phyloP scores from a whole-genome alignment of 2,113 vertebrate genomes.

The Todiramphus saurophagus region DNA sequence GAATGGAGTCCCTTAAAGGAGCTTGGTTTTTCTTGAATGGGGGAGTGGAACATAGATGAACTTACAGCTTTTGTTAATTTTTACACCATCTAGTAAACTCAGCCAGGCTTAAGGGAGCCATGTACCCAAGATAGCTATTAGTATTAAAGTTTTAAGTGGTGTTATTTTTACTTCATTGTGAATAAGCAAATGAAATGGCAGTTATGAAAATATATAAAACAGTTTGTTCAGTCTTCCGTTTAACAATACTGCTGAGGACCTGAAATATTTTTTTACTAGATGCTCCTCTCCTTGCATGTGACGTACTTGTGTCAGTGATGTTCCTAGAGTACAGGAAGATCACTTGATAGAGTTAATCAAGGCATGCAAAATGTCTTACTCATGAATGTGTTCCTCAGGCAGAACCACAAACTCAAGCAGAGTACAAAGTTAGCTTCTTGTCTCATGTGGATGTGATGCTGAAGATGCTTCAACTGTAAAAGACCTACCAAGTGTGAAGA shows the following conservation, averaged over 20 bases:
- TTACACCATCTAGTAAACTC: neutral
- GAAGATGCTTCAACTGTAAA: neutral
- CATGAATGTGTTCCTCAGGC: neutral
- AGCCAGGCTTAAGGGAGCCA: neutral
- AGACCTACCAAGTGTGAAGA: neutral
- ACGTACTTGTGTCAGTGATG: neutral
- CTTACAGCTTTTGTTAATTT: neutral
- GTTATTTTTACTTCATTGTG: neutral
- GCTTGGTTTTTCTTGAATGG: neutral
- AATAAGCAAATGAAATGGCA: neutral
- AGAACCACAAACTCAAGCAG: neutral
- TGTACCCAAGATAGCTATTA: neutral
- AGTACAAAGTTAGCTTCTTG: neutral
- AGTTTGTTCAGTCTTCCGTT: neutral
- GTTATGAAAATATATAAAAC: neutral
- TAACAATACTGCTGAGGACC: neutral
- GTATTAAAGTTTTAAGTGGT: neutral
- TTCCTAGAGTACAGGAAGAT: neutral
- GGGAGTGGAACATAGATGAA: rapidly evolving
- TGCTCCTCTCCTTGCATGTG: rapidly evolving
- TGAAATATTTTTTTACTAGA: neutral
- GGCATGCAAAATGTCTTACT: neutral
- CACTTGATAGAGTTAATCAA: neutral
- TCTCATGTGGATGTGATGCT: neutral
- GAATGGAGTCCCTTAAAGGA: neutral